A percentile compares a stretch with the other conserved stretches of the same genome.
Conservation (phyloP, 1,140 invertebrate species). For the Microplitis demolitor region DNA sequence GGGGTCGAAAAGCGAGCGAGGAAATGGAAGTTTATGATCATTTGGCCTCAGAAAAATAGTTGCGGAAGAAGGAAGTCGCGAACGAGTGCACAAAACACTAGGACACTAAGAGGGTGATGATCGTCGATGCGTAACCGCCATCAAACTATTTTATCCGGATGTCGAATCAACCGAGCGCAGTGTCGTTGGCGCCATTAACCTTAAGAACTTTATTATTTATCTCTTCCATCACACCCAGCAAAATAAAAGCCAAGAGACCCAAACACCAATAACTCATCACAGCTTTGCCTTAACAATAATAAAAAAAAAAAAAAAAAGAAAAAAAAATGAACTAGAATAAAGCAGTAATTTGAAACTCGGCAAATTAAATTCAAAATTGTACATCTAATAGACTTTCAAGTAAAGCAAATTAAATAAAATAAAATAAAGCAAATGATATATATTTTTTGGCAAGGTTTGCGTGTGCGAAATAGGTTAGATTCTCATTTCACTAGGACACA, state of each 20-base stretch:
- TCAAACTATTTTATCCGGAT: slow-evolving; percentile 31
- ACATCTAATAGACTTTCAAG: too few relatives aligned
- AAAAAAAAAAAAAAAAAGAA: too few relatives aligned
- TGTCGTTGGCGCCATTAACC: slow-evolving; percentile 6
- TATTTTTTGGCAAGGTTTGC: slow-evolving; percentile 4
- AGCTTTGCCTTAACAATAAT: too few relatives aligned
- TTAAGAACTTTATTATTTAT: slow-evolving; percentile 13
- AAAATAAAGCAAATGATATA: slow-evolving; percentile 2
- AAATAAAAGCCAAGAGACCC: neutral
- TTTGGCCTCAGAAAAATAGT: slow-evolving; percentile 7
- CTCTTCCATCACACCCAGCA: neutral
- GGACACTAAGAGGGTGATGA: slow-evolving; percentile 17
- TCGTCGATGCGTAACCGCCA: slow-evolving; percentile 26
- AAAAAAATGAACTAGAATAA: too few relatives aligned
- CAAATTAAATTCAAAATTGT: too few relatives aligned
- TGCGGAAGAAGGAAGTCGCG: slow-evolving; percentile 21
- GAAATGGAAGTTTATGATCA: slow-evolving; percentile 16
- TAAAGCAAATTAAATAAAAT: neutral
- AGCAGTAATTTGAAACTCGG: too few relatives aligned
- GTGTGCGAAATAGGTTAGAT: neutral
- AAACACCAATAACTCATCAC: neutral
- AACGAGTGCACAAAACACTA: neutral
- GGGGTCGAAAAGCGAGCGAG: neutral
- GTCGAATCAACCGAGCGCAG: slow-evolving; percentile 20
- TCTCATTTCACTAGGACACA: neutral